Evolutionary conservation across 2,888 invertebrate species (phyloP).

Genomic region (Zele albiditarsus): DNA sequence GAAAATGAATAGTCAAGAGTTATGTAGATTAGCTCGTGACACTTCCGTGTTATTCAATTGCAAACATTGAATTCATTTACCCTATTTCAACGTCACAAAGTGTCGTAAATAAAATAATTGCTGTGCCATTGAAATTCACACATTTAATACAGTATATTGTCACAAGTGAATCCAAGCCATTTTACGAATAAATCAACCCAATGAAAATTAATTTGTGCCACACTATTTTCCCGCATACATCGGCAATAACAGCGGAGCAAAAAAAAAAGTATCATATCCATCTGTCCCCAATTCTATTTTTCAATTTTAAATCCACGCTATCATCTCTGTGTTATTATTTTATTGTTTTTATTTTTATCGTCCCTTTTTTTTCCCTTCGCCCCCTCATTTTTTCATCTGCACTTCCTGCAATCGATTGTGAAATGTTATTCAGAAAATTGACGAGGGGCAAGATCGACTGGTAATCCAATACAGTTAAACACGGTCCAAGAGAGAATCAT

Average conservation of each 20-base stretch:
- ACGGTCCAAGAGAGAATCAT: conserved; percentile 2
- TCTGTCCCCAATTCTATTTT: neutral
- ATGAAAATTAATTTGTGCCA: conserved; percentile 25
- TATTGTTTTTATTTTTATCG: too few relatives aligned
- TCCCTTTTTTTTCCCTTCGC: too few relatives aligned
- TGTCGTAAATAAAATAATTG: conserved; percentile 5
- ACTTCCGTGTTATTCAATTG: conserved; percentile 5
- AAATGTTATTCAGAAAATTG: neutral
- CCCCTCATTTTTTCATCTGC: neutral
- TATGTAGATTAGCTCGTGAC: neutral
- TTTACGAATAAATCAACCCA: conserved; percentile 9
- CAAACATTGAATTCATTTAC: conserved; percentile 25
- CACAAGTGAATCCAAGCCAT: neutral
- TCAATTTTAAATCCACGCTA: neutral
- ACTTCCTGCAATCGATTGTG: neutral
- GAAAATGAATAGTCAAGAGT: neutral
- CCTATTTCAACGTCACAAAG: conserved; percentile 5
- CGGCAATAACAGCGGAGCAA: neutral
- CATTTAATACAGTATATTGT: conserved; percentile 3
- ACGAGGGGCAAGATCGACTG: neutral
- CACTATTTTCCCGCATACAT: neutral
- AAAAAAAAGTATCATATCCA: conserved; percentile 4
- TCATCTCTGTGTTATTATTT: neutral
- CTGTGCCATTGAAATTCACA: conserved; percentile 6
- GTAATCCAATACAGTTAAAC: neutral